Conservation (phyloP, 2,113 vertebrate species). For the Barnardius zonarius region DNA sequence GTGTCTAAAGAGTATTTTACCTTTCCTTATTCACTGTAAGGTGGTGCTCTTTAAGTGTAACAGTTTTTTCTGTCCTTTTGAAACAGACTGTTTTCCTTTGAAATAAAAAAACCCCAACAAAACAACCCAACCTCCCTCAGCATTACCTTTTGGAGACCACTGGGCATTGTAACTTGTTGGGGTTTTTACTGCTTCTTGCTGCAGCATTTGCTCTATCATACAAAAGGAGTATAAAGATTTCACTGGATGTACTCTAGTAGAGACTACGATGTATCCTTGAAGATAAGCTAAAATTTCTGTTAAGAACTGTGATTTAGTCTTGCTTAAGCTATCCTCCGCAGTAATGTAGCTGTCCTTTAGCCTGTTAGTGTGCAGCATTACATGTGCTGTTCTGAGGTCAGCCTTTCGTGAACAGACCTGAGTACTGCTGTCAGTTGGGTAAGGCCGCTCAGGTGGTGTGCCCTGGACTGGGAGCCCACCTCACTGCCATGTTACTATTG, state of each 20-base stretch:
- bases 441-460: accelerated
- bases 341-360: neutral
- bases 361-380: neutral
- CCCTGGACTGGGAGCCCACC: neutral
- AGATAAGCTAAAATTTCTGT: neutral
- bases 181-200: neutral
- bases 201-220: neutral
- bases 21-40: neutral
- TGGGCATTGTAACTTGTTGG: neutral
- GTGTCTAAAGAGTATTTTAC: neutral
- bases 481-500: neutral
- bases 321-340: neutral
- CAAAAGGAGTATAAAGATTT: neutral
- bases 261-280: neutral
- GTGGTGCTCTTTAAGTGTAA: neutral
- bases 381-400: accelerated
- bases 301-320: neutral
- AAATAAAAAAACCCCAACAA: neutral
- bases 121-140: neutral
- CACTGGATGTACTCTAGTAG: neutral
- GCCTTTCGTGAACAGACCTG: neutral
- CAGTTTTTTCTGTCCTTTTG: neutral
- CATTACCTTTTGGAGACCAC: neutral
- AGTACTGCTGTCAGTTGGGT: neutral
- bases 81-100: neutral